Conservation (phyloP, 2,113 vertebrate species). For the Catharus fuscescens region DNA sequence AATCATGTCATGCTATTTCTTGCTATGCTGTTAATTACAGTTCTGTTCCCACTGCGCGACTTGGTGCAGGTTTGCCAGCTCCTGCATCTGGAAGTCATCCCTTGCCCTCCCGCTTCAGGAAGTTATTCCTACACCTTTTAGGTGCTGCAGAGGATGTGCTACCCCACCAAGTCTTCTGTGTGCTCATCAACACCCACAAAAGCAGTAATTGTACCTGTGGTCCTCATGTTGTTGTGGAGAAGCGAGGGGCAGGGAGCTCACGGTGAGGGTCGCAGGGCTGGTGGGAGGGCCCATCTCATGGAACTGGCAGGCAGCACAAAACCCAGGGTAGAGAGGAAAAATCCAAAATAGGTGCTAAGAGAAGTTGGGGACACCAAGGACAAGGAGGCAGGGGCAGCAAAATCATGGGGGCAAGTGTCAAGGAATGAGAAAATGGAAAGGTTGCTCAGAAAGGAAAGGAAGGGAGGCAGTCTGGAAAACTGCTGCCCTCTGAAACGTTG, state of each 20-base stretch:
- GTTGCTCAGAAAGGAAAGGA: not conserved
- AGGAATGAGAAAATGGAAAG: not conserved
- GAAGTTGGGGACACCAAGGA: not conserved
- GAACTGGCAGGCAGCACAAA: not conserved
- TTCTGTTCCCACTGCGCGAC: not conserved
- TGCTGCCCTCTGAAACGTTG: not conserved
- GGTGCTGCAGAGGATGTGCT: not conserved
- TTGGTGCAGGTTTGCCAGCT: not conserved
- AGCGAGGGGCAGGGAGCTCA: not conserved
- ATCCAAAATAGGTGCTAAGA: not conserved
- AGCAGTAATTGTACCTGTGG: not conserved
- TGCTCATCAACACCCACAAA: not conserved
- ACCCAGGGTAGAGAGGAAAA: not conserved
- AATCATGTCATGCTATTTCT: constrained; percentile 8
- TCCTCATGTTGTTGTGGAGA: not conserved
- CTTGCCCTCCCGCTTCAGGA: not conserved
- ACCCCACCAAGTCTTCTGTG: not conserved
- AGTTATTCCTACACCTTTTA: not conserved
- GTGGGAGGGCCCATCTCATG: not conserved
- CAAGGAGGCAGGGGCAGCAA: not conserved
- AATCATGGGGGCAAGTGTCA: not conserved
- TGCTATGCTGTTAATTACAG: constrained; percentile 45
- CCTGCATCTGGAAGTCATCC: constrained; percentile 41
- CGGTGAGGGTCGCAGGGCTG: not conserved
- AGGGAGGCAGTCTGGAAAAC: not conserved